Evolutionary conservation across 2,113 vertebrate genomes (phyloP), one percentile per base, ranked within the genome.

Genomic region (Aspiorhynchus laticeps): DNA sequence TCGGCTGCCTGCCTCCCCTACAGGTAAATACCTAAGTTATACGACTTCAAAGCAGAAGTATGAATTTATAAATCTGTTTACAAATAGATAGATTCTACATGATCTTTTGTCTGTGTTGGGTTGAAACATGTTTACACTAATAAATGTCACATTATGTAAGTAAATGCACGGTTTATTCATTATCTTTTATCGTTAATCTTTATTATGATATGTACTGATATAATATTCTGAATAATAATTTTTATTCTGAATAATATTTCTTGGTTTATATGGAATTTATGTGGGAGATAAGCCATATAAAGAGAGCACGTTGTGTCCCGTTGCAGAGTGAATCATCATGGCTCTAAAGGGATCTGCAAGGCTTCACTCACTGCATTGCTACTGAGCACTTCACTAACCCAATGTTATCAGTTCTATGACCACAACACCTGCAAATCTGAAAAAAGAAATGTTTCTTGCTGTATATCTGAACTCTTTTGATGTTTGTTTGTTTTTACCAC

Each of bases 21-120:
- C 38, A 82, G 80, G 78, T 80, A 82, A 82, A 81, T 19, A 67
- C n/a, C 28, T 33, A 76, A 76, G n/a, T n/a, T n/a, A n/a, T n/a
- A 41, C 41, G 56, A 5, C 51, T 80, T 41, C 7, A 41, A 15
- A 61, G 19, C 53, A 59, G 24, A 26, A 8, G 12, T 46, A 76
- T 48, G 3, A 0, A 28, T 46, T 26, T 46, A 15, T 17, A 12
- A 26, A n/a, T 26, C 24, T 43, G 24, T 46, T 76, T 26, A 17
- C 21, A 41, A n/a, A 74, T n/a, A 6, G 33, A 69, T 41, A 2
- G 10, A 75, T n/a, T 74, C 4, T 12, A 78, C 9, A 33, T 0
- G 1, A 56, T 53, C 5, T 10, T 11, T 15, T 48, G 24, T 15
- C 21, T 15, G 5, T 26, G 41, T 6, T 26, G n/a, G 2, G 2